A percentile compares a stretch with the other conserved stretches of the same genome.
Evolutionary conservation across 2,113 vertebrate species (phyloP).

Genomic region (Ammospiza nelsoni): DNA sequence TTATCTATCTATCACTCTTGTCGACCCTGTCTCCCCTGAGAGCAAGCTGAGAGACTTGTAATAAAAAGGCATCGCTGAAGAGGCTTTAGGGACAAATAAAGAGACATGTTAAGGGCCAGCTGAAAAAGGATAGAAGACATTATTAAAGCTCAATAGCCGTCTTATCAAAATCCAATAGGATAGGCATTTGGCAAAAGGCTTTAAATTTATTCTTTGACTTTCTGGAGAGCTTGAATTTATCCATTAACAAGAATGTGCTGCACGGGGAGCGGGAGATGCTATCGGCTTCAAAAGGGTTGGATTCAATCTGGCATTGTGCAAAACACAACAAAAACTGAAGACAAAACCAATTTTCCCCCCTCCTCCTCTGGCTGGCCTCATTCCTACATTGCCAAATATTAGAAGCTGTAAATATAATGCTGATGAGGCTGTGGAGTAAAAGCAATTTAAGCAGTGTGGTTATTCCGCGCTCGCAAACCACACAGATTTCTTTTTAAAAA

Average conservation of each 20-base stretch:
- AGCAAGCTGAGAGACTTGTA: constrained; percentile 79
- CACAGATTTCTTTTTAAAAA: not conserved
- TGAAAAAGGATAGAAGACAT: constrained; percentile 83
- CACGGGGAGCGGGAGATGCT: constrained; percentile 75
- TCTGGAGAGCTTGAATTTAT: constrained; percentile 77
- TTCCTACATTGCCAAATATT: not conserved
- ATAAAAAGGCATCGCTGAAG: constrained; percentile 84
- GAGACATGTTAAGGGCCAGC: constrained; percentile 82
- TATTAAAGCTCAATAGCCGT: constrained; percentile 87
- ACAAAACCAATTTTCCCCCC: not conserved
- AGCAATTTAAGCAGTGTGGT: not conserved
- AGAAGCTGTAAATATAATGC: not conserved
- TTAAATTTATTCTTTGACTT: constrained; percentile 82
- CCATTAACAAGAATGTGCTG: constrained; percentile 77
- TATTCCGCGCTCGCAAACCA: not conserved
- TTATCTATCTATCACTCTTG: constrained; percentile 85
- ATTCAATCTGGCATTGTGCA: constrained; percentile 66
- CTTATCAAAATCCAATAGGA: constrained; percentile 90
- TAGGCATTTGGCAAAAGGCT: constrained; percentile 81
- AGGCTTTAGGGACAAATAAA: constrained; percentile 88
- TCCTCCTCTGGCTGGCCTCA: not conserved
- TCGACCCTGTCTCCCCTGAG: constrained; percentile 79
- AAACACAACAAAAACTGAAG: constrained; percentile 23
- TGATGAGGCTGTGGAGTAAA: not conserved
- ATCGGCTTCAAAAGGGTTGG: constrained; percentile 70